Evolutionary conservation across 2,888 invertebrate genomes (phyloP).

Genomic region (Melinopterus prodromus): DNA sequence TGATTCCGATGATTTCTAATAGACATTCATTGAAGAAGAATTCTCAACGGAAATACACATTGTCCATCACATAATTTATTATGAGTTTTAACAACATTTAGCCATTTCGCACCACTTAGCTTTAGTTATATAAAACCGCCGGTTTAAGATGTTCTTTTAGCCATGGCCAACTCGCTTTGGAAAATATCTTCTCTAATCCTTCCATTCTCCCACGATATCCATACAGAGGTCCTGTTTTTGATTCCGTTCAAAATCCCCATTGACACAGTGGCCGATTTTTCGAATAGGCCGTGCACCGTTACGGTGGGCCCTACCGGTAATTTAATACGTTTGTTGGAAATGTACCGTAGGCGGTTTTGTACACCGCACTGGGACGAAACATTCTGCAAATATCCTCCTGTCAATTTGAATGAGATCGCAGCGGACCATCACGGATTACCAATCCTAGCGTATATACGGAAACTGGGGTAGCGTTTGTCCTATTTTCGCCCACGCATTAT

Average conservation of each 20-base stretch:
- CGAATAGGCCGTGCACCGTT: neutral
- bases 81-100: neutral
- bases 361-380: neutral
- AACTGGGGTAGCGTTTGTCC: conserved; percentile 27
- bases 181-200: neutral
- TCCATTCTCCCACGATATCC: neutral
- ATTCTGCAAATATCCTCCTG: conserved; percentile 4
- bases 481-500: conserved; percentile 24
- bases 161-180: neutral
- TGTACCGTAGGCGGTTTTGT: neutral
- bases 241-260: neutral
- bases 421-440: neutral
- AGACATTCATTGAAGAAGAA: neutral
- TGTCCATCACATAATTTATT: too few relatives aligned
- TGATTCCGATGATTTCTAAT: neutral
- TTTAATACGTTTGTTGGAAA: neutral
- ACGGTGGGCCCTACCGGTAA: neutral
- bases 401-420: neutral
- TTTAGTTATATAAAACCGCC: neutral
- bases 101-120: neutral
- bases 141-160: neutral
- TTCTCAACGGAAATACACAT: neutral
- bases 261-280: neutral
- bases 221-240: neutral
- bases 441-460: neutral